phyloP scores from a whole-genome alignment of 2,888 invertebrate species.

The Melipona beecheii region DNA sequence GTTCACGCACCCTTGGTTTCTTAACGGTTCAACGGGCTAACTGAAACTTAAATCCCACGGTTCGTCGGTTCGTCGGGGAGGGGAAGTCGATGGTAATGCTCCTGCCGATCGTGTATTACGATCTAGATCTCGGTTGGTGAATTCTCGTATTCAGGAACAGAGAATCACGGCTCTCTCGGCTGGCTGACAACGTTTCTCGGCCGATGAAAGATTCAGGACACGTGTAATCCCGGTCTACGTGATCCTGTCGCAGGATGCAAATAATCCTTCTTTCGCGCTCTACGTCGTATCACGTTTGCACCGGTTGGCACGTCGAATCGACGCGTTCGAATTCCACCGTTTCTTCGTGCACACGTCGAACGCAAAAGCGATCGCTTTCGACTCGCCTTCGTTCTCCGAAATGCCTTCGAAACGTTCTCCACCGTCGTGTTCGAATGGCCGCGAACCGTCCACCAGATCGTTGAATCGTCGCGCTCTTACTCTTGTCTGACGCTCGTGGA shows the following conservation, averaged over 20 bases:
- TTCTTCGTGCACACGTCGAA: conserved; percentile 10
- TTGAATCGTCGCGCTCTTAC: background rate
- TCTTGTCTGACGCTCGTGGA: background rate
- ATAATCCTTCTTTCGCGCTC: conserved; percentile 35
- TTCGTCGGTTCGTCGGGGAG: background rate
- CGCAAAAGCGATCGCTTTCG: conserved; percentile 55
- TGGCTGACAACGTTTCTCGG: conserved; percentile 31
- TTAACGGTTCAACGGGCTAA: background rate
- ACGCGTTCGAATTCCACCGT: conserved; percentile 35
- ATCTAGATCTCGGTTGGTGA: background rate
- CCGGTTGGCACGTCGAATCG: conserved; percentile 20
- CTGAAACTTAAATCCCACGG: background rate
- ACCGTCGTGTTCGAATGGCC: conserved; percentile 51
- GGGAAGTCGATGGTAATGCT: background rate
- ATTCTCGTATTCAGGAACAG: background rate
- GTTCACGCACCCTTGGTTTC: background rate
- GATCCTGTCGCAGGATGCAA: conserved; percentile 47
- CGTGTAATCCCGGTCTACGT: conserved; percentile 49
- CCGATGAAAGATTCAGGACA: conserved; percentile 57
- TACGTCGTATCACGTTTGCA: conserved; percentile 39
- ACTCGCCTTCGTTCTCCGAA: conserved; percentile 21
- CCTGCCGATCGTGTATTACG: background rate
- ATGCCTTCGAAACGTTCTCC: background rate
- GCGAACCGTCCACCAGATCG: background rate
- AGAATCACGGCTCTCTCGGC: conserved; percentile 25